Base-by-base conservation (phyloP, 2,113 vertebrate species). In the Poeciliopsis retropinna region DNA sequence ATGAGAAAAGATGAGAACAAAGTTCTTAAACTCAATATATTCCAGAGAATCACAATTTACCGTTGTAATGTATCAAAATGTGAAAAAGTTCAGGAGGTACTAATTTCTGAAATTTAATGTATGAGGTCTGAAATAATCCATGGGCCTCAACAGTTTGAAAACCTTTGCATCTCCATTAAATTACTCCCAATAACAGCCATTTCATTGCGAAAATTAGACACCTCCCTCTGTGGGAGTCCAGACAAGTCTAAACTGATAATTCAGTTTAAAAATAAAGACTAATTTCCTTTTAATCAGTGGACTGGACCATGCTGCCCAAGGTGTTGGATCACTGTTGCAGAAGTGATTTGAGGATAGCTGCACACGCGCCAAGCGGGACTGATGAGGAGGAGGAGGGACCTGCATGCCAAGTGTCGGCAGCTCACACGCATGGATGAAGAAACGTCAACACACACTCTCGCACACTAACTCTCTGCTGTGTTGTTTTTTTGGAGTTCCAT, bases 261-360 rank as follows among this genome's bases (percentile, higher is more conserved):
- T 79, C 29, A n/a, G 81, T 85, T 87, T 85, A 86, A 92, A 90
- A 90, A 90, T 82, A 87, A 90, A 82, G 80, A 81, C 83, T 80
- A 78, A 91, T 90, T 88, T 90, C 83, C 76, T 84, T 90, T 85
- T 87, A 86, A 91, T 92, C 87, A 89, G 88, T 66, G 60, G 79
- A 81, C 54, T 64, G 37, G 80, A 82, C 83, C 28, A 37, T 15
- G 25, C 68, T 30, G 67, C 80, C 67, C 69, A 32, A 67, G 81
- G 82, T 82, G 65, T 85, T 85, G 82, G 84, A 85, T 88, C 78
- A 81, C 76, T 83, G 84, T 72, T 73, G 80, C 78, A 84, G 86
- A 89, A 83, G 78, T 85, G 79, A 89, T 85, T 86, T 83, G 60
- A 84, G 80, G 76, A 82, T 68, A 69, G 76, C 32, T 64, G 78